phyloP scores from a whole-genome alignment of 2,888 invertebrate species.

The Temnothorax rugatulus region DNA sequence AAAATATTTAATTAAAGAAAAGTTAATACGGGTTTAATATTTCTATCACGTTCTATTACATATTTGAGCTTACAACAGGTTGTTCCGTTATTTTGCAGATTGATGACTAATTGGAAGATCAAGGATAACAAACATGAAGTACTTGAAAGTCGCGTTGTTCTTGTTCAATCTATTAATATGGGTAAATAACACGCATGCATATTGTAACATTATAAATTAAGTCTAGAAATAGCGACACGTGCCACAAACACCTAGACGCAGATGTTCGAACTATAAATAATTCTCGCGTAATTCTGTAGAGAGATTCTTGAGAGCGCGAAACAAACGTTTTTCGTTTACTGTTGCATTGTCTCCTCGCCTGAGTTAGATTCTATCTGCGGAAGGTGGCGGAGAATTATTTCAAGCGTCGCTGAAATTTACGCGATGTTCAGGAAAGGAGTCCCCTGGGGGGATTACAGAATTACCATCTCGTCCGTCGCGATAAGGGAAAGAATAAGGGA shows the following conservation, averaged over 20 bases:
- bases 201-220: conserved; percentile 46
- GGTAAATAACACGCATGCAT: conserved; percentile 77
- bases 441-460: neutral
- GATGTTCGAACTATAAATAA: conserved; percentile 14
- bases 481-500: neutral
- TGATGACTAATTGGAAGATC: conserved; percentile 76
- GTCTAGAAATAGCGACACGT: conserved; percentile 24
- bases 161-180: conserved; percentile 83
- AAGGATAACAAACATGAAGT: conserved; percentile 81
- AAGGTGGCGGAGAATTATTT: neutral
- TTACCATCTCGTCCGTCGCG: neutral
- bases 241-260: conserved; percentile 4
- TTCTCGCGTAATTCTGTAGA: conserved; percentile 25
- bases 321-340: neutral
- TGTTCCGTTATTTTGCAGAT: conserved; percentile 74
- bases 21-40: neutral
- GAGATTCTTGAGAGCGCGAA: neutral
- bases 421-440: neutral
- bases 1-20: neutral
- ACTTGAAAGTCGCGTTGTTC: conserved; percentile 82
- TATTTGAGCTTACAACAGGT: neutral
- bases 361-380: neutral
- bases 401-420: neutral
- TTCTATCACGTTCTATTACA: neutral
- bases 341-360: neutral